These are phyloP conservation scores for Solenopsis fugax DNA, from an alignment of 1,140 invertebrate species.

Conservation along the genomic window DNA sequence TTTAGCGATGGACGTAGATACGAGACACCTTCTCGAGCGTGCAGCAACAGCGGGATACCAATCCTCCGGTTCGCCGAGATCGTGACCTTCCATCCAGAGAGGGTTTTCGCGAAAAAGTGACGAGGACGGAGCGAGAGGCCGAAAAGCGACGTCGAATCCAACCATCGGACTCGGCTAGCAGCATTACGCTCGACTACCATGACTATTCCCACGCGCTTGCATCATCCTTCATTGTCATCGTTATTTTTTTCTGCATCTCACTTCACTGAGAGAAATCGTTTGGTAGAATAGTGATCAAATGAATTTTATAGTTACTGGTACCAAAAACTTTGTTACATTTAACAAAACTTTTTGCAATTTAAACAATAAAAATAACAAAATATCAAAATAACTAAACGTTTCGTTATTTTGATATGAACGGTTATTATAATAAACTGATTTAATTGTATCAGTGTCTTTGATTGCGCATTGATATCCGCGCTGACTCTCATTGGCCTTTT, in stretches of 20 bases:
- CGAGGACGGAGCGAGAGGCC: constrained; percentile 54
- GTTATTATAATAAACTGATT: too few relatives aligned
- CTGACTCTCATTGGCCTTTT: too few relatives aligned
- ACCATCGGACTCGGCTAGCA: background rate
- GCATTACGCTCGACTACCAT: background rate
- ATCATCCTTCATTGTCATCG: background rate
- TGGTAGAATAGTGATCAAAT: too few relatives aligned
- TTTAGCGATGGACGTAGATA: constrained; percentile 84
- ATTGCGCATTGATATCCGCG: too few relatives aligned
- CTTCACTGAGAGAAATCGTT: background rate
- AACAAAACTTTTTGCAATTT: too few relatives aligned
- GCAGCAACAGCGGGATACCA: constrained; percentile 77
- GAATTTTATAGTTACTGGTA: too few relatives aligned
- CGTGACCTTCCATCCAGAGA: constrained; percentile 72
- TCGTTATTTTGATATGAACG: too few relatives aligned
- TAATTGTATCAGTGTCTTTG: too few relatives aligned
- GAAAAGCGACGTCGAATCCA: constrained; percentile 45
- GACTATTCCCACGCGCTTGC: constrained; percentile 37
- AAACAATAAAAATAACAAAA: too few relatives aligned
- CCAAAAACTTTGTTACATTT: too few relatives aligned
- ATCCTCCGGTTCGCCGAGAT: constrained; percentile 73
- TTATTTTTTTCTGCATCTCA: background rate
- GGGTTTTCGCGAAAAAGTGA: constrained; percentile 74
- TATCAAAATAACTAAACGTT: too few relatives aligned
- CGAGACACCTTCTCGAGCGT: constrained; percentile 82